phyloP scores from a whole-genome alignment of 2,113 vertebrate genomes.

The Monopterus albus region DNA sequence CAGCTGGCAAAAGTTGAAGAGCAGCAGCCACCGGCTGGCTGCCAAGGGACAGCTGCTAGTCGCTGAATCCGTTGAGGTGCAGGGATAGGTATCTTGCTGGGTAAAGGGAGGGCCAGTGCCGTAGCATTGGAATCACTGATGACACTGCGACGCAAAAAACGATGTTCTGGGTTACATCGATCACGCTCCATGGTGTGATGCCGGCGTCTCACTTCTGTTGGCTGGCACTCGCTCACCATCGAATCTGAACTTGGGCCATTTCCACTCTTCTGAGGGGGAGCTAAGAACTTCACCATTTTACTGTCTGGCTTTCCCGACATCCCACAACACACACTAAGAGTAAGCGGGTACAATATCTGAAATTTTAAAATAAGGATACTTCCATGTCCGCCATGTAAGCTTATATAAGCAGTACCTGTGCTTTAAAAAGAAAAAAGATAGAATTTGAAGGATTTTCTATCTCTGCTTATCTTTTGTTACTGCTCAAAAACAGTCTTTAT shows the following conservation, averaged over 20 bases:
- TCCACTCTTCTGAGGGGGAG: slow-evolving; percentile 87
- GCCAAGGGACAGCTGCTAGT: slow-evolving; percentile 37
- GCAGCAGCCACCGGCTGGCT: slow-evolving; percentile 27
- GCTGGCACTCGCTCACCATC: slow-evolving; percentile 86
- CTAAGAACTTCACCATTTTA: slow-evolving; percentile 85
- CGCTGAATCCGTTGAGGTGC: slow-evolving; percentile 78
- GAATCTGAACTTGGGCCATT: slow-evolving; percentile 93
- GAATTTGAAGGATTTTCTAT: slow-evolving; percentile 32
- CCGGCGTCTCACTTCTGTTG: slow-evolving; percentile 89
- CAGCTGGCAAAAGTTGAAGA: slow-evolving; percentile 23
- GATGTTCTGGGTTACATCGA: slow-evolving; percentile 90
- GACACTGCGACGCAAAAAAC: slow-evolving; percentile 96
- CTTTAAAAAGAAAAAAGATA: slow-evolving; percentile 42
- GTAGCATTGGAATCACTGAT: slow-evolving; percentile 98
- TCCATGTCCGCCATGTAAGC: slow-evolving; percentile 66
- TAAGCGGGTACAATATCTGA: slow-evolving; percentile 60
- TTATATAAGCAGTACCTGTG: slow-evolving; percentile 25
- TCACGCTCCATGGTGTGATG: slow-evolving; percentile 98
- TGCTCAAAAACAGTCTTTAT: slow-evolving; percentile 61
- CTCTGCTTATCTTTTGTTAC: slow-evolving; percentile 36
- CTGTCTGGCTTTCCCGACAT: slow-evolving; percentile 85
- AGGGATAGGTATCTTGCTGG: slow-evolving; percentile 84
- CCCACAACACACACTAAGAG: slow-evolving; percentile 75
- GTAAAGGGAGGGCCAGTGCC: slow-evolving; percentile 89
- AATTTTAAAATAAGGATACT: slow-evolving; percentile 63